Conservation (phyloP, 2,888 invertebrate species). For the Dyspetes luteomarginatus region DNA sequence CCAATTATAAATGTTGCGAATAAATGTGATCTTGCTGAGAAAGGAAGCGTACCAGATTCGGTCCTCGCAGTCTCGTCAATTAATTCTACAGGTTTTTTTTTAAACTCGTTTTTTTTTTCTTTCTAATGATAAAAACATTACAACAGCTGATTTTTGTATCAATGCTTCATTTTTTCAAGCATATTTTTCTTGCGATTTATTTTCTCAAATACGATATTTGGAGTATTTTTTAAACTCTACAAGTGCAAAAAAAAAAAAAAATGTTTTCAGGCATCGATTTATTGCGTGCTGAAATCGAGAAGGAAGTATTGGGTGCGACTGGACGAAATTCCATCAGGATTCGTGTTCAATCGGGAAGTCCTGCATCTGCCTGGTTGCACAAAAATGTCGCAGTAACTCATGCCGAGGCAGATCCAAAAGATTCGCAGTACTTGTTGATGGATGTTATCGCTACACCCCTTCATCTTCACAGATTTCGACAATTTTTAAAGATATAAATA, state of each 20-base stretch:
- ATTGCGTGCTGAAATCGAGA: slow-evolving; percentile 83
- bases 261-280: slow-evolving; percentile 82
- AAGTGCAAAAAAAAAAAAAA: background rate
- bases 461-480: slow-evolving; percentile 86
- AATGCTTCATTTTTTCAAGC: too few relatives aligned
- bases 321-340: slow-evolving; percentile 85
- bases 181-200: too few relatives aligned
- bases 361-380: slow-evolving; percentile 87
- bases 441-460: slow-evolving; percentile 86
- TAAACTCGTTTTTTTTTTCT: too few relatives aligned
- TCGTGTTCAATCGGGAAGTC: slow-evolving; percentile 86
- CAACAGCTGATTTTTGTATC: too few relatives aligned
- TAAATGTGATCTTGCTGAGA: slow-evolving; percentile 87
- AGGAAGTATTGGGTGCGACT: slow-evolving; percentile 84
- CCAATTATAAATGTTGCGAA: slow-evolving; percentile 89
- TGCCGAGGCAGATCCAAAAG: slow-evolving; percentile 83
- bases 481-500: slow-evolving; percentile 73
- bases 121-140: too few relatives aligned
- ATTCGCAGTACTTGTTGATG: slow-evolving; percentile 85
- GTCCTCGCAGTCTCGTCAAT: slow-evolving; percentile 84
- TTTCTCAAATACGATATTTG: too few relatives aligned
- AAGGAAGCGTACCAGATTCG: slow-evolving; percentile 71
- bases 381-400: slow-evolving; percentile 87
- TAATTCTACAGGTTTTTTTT: slow-evolving; percentile 80
- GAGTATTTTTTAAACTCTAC: too few relatives aligned